Percentiles rank a stretch among this genome's conserved stretches.
phyloP scores from a whole-genome alignment of 2,797 vertebrate genomes.

The Darevskia nairensis region DNA sequence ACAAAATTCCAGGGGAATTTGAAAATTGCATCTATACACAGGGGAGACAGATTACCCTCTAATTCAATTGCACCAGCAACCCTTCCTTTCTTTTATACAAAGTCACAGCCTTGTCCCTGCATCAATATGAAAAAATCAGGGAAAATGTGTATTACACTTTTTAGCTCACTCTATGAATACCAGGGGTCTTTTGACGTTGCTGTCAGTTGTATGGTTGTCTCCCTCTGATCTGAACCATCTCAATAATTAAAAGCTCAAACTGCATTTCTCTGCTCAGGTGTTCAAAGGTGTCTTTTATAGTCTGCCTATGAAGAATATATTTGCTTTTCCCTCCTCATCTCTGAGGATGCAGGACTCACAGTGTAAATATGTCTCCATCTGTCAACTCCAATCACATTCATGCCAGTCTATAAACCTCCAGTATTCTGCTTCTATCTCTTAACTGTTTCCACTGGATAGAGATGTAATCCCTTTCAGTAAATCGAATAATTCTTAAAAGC shows the following conservation, averaged over 20 bases:
- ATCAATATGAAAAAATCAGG: not conserved
- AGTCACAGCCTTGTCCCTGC: not conserved
- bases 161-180: constrained; percentile 42
- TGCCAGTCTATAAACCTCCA: constrained; percentile 49
- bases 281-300: constrained; percentile 33
- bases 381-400: constrained; percentile 41
- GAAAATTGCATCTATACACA: constrained; percentile 1
- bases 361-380: constrained; percentile 53
- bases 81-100: not conserved
- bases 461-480: constrained; percentile 56
- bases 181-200: constrained; percentile 25
- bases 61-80: not conserved
- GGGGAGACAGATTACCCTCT: constrained; percentile 15
- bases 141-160: constrained; percentile 46
- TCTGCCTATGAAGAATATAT: constrained; percentile 39
- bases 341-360: constrained; percentile 36
- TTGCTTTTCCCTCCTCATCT: constrained; percentile 29
- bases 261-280: constrained; percentile 38
- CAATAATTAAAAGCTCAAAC: constrained; percentile 61
- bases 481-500: constrained; percentile 62
- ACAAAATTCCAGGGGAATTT: constrained; percentile 3
- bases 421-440: constrained; percentile 39
- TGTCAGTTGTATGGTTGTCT: constrained; percentile 1
- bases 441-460: constrained; percentile 63
- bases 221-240: constrained; percentile 32